Evolutionary conservation across 2,113 vertebrate genomes (phyloP).

Genomic region (Macheiramphus alcinus): DNA sequence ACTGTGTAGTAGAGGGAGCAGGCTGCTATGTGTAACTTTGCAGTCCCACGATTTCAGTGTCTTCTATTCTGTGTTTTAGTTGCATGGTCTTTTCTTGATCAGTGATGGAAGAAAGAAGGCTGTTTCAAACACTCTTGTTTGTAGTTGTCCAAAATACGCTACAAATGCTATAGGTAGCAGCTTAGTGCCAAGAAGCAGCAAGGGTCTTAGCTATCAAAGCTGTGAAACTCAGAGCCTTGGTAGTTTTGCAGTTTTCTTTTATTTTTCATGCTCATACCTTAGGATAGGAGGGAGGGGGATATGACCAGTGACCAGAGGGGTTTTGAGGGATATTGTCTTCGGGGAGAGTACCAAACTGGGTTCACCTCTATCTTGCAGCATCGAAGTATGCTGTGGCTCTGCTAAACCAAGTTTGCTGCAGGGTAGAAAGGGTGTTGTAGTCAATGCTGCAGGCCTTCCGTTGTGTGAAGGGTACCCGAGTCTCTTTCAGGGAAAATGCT

Average conservation of each 20-base stretch:
- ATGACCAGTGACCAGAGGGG: background rate
- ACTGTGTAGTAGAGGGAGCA: background rate
- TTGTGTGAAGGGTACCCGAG: fast-evolving
- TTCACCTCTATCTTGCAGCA: background rate
- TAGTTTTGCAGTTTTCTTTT: background rate
- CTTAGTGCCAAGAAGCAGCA: fast-evolving
- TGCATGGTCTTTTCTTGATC: background rate
- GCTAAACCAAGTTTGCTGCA: background rate
- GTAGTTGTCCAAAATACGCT: background rate
- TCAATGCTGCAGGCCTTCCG: background rate
- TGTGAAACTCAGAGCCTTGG: background rate
- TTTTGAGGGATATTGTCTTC: background rate
- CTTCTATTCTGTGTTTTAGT: background rate
- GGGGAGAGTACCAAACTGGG: background rate
- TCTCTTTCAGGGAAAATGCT: background rate
- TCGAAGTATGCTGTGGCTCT: background rate
- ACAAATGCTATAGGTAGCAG: background rate
- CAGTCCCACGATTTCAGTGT: background rate
- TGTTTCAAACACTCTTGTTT: background rate
- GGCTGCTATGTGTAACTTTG: background rate
- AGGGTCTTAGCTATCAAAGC: background rate
- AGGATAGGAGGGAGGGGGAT: background rate
- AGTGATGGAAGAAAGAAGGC: background rate
- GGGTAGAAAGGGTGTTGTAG: background rate
- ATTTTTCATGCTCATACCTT: background rate